A percentile compares a stretch with the other conserved stretches of the same genome.
Evolutionary conservation across 1,140 invertebrate genomes (phyloP).

Genomic region (Homarus americanus): DNA sequence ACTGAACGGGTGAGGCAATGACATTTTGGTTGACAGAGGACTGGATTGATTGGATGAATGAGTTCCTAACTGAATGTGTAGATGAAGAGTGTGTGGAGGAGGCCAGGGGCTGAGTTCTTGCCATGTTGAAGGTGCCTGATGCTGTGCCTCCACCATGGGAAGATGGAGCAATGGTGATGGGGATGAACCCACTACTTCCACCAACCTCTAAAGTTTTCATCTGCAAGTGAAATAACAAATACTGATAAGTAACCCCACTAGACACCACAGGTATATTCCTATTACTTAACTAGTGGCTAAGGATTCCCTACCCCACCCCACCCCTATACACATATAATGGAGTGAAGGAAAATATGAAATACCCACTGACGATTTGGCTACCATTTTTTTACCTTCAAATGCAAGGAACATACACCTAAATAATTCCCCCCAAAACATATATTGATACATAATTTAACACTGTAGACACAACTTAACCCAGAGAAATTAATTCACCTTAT

Average conservation of each 20-base stretch:
- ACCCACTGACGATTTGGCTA: no score
- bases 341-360: no score
- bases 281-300: no score
- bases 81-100: neutral
- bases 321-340: no score
- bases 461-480: no score
- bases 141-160: conserved; percentile 2
- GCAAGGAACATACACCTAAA: no score
- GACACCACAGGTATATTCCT: no score
- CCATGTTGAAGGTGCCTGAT: conserved; percentile 5
- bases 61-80: conserved; percentile 3
- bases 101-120: neutral
- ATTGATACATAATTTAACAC: no score
- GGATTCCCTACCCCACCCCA: no score
- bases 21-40: conserved; percentile 25
- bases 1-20: conserved; percentile 20
- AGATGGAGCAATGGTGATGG: conserved; percentile 42
- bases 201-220: neutral
- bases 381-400: no score
- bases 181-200: conserved; percentile 37
- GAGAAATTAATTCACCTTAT: neutral
- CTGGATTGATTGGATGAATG: conserved; percentile 22
- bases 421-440: no score
- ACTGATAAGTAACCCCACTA: neutral
- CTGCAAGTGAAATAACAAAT: neutral